Base-by-base conservation (phyloP, 1,140 invertebrate species). In the Cheumatopsyche charites region DNA sequence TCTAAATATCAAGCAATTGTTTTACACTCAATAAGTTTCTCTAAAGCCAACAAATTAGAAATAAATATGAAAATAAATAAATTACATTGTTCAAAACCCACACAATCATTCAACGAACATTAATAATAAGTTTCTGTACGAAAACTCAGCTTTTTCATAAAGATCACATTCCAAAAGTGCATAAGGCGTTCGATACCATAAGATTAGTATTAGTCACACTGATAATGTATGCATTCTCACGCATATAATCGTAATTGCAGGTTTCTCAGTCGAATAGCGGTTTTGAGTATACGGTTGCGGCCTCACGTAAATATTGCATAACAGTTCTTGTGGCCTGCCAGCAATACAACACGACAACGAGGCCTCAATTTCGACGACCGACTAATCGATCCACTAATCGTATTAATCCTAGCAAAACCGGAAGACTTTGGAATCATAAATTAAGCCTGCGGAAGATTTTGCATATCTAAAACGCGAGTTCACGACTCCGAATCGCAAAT, bases 291-390 rank as follows among this genome's bases (percentile, higher is more conserved):
- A 62, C 62, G 29, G 62, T 66, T 45, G 45, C 26, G 41, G 65
- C 36, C 67, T 58, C 67, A 63, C 47, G 52, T 73, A 63, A 68
- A 69, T 70, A 73, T 73, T 73, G 67, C 72, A 70, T 73, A 70
- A 73, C 67, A 73, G 72, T 73, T 73, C 62, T 63, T 49, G 52
- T 23, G 58, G 62, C 42, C 25, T 1, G 17, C 21, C 21, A 21
- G 11, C 23, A 15, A 23, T n/a, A 63, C 29, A 63, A 63, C 23
- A 15, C 62, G 19, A 63, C 62, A 63, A 63, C 23, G 62, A 41
- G 62, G 62, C 15, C 62, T 58, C 19, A 17, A 26, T 52, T 52
- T 58, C 21, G 21, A 13, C 23, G 62, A 42, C 15, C 29, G 58
- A 7, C 15, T 7, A 42, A 42, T 42, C 13, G 17, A n/a, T 49